phyloP scores from a whole-genome alignment of 2,113 vertebrate genomes.

The Cephalophus harveyi region DNA sequence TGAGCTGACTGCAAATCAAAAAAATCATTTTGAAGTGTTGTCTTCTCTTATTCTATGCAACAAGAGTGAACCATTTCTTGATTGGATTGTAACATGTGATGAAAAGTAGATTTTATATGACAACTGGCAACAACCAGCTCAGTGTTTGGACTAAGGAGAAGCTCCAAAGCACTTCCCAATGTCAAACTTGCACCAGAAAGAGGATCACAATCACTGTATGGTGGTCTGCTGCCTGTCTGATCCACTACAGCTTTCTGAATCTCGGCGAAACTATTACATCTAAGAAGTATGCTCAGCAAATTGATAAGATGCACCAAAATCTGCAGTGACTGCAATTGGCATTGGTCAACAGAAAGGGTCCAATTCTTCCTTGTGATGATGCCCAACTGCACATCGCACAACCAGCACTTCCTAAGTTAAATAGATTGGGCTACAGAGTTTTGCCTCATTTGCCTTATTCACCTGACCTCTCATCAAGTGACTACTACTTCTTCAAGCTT shows the following conservation, averaged over 20 bases:
- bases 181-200: not conserved
- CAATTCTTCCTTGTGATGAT: not conserved
- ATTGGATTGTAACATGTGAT: not conserved
- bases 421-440: not conserved
- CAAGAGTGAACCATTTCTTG: not conserved
- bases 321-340: accelerated
- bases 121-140: not conserved
- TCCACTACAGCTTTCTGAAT: not conserved
- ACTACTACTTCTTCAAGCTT: not conserved
- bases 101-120: not conserved
- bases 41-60: not conserved
- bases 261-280: accelerated
- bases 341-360: not conserved
- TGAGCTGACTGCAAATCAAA: not conserved
- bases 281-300: not conserved
- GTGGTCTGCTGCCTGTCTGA: not conserved
- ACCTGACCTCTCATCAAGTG: not conserved
- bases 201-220: not conserved
- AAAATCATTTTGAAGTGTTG: not conserved
- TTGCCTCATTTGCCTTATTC: not conserved
- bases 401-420: not conserved
- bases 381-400: not conserved
- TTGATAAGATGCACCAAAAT: not conserved
- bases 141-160: not conserved
- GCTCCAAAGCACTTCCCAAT: not conserved